Conservation (phyloP, 2,113 vertebrate genomes). For the Oncorhynchus nerka region DNA sequence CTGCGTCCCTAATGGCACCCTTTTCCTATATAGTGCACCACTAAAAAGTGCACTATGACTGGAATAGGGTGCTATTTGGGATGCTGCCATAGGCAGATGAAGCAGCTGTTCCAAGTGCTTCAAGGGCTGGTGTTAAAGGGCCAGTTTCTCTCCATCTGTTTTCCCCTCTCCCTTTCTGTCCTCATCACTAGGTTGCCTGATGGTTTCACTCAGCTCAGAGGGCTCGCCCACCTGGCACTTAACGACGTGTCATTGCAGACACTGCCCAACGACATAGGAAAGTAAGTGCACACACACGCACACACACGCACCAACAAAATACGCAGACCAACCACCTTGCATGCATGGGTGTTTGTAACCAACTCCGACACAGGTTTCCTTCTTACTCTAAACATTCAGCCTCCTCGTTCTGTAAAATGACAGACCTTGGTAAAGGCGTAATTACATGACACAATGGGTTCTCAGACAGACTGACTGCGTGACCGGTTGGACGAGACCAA, state of each 20-base stretch:
- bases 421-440: neutral
- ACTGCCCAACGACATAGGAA: constrained; percentile 91
- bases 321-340: constrained; percentile 1
- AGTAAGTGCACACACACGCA: constrained; percentile 83
- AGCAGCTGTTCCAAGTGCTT: too few relatives aligned
- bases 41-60: too few relatives aligned
- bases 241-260: constrained; percentile 95
- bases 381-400: neutral
- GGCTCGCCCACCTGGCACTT: constrained; percentile 90
- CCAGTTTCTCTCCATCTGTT: too few relatives aligned
- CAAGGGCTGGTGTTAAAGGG: too few relatives aligned
- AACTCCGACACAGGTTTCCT: neutral
- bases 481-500: constrained; percentile 46
- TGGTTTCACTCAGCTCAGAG: constrained; percentile 93
- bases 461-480: constrained; percentile 14
- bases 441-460: constrained; percentile 24
- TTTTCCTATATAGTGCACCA: too few relatives aligned
- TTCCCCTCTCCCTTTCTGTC: neutral
- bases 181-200: constrained; percentile 84
- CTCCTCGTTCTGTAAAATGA: too few relatives aligned
- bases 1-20: too few relatives aligned
- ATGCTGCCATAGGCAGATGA: too few relatives aligned
- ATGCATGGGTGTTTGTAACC: neutral
- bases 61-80: too few relatives aligned
- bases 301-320: neutral